A percentile compares a stretch with the other conserved stretches of the same genome.
Evolutionary conservation across 2,113 vertebrate genomes (phyloP).

Genomic region (Nothocercus julius): DNA sequence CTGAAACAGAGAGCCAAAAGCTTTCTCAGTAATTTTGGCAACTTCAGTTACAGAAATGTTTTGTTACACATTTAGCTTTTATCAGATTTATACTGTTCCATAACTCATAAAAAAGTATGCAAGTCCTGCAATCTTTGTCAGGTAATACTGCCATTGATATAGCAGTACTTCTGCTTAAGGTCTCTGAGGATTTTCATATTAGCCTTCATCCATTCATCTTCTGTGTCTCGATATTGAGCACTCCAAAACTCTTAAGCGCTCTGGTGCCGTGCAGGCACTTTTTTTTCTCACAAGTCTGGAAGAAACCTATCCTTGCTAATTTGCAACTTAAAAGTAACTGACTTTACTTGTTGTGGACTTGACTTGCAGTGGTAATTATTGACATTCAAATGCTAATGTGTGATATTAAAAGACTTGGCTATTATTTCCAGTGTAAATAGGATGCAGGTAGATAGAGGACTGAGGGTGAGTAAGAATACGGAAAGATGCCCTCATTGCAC

Average conservation of each 20-base stretch:
- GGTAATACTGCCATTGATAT: not conserved
- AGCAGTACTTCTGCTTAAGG: not conserved
- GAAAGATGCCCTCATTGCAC: not conserved
- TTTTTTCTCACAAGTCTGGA: not conserved
- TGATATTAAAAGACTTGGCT: not conserved
- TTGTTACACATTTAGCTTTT: not conserved
- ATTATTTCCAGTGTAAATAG: not conserved
- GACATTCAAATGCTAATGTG: not conserved
- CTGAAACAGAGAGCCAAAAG: constrained; percentile 65
- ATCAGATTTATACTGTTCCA: not conserved
- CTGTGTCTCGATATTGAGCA: not conserved
- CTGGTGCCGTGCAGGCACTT: not conserved
- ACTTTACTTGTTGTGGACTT: not conserved
- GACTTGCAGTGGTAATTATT: not conserved
- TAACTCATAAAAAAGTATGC: not conserved
- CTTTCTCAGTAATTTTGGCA: not conserved
- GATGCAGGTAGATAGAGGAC: not conserved
- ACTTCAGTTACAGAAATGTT: not conserved
- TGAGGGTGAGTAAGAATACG: not conserved
- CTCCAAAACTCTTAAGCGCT: not conserved
- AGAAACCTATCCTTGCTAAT: not conserved
- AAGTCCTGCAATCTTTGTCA: not conserved
- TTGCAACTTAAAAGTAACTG: not conserved
- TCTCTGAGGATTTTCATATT: not conserved
- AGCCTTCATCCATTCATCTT: not conserved